Conservation (phyloP, 1,140 invertebrate species). For the Drosophila sp. region DNA sequence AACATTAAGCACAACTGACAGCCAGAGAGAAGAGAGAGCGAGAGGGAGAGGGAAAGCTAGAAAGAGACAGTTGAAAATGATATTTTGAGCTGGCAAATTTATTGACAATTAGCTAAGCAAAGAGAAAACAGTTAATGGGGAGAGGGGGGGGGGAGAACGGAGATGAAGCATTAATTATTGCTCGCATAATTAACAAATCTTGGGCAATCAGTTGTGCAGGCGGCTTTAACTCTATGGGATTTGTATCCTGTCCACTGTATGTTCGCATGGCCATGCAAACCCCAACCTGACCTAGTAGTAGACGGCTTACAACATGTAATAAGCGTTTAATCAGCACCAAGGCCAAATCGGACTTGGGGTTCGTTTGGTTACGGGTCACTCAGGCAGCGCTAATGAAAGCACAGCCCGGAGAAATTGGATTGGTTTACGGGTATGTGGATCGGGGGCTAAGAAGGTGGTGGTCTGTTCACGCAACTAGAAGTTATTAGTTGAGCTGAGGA, state of each 20-base stretch:
- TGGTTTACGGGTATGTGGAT: slow-evolving; percentile 4
- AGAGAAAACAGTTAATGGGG: slow-evolving; percentile 14
- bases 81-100: slow-evolving; percentile 71
- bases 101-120: slow-evolving; percentile 64
- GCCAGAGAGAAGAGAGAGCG: slow-evolving; percentile 51
- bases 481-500: slow-evolving; percentile 60
- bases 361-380: slow-evolving; percentile 40
- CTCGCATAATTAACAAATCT: slow-evolving; percentile 77
- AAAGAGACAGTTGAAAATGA: slow-evolving; percentile 48
- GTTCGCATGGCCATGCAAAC: slow-evolving; percentile 13
- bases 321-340: slow-evolving; percentile 47
- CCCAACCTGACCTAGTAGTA: slow-evolving; percentile 22
- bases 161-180: slow-evolving; percentile 66
- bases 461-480: slow-evolving; percentile 73
- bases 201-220: slow-evolving; percentile 50
- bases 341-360: slow-evolving; percentile 3
- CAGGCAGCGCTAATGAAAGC: slow-evolving; percentile 73
- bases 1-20: slow-evolving; percentile 74
- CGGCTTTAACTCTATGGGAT: slow-evolving; percentile 41
- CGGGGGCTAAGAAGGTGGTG: not conserved
- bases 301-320: slow-evolving; percentile 25
- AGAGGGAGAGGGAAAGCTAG: not conserved
- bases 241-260: not conserved
- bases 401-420: slow-evolving; percentile 53
- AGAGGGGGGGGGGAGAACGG: slow-evolving; percentile 9